A percentile compares a stretch with the other conserved stretches of the same genome.
These are phyloP conservation scores for Clarias macrocephalus DNA, from an alignment of 2,113 vertebrate genomes.

Conservation along the genomic window DNA sequence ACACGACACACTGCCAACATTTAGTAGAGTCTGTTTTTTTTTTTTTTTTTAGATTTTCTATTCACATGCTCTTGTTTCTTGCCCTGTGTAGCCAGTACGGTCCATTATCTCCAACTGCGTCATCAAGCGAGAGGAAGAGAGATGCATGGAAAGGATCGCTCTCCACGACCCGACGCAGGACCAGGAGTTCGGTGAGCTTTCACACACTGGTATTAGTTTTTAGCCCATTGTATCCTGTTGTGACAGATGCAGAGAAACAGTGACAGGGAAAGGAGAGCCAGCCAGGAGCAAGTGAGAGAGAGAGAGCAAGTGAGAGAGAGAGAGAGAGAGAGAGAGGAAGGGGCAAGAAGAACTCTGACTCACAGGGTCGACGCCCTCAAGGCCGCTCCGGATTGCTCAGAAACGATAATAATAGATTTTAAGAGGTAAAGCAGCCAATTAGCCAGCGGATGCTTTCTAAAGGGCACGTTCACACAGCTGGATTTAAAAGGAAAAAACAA, in stretches of 20 bases:
- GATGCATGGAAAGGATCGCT: slow-evolving; percentile 72
- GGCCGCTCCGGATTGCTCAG: slow-evolving; percentile 34
- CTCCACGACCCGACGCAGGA: slow-evolving; percentile 61
- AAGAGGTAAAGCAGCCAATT: slow-evolving; percentile 25
- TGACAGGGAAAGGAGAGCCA: slow-evolving; percentile 49
- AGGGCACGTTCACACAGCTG: background rate
- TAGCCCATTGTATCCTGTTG: background rate
- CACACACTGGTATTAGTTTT: background rate
- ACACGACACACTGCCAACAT: background rate
- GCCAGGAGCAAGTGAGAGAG: slow-evolving; percentile 29
- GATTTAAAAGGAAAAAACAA: background rate
- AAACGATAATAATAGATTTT: slow-evolving; percentile 42
- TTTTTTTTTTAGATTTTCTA: background rate
- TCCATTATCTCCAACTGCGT: slow-evolving; percentile 68
- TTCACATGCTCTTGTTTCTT: slow-evolving; percentile 44
- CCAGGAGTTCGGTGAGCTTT: slow-evolving; percentile 62
- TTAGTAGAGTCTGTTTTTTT: background rate
- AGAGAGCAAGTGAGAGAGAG: slow-evolving; percentile 9
- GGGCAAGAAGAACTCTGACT: slow-evolving; percentile 39
- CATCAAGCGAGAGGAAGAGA: slow-evolving; percentile 74
- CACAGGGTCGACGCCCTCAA: slow-evolving; percentile 29
- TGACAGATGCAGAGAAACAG: slow-evolving; percentile 41
- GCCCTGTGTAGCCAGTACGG: slow-evolving; percentile 56
- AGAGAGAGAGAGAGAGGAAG: slow-evolving; percentile 20
- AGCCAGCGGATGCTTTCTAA: slow-evolving; percentile 17